Conservation (phyloP, 2,797 vertebrate genomes). For the Bradypodion ventrale region DNA sequence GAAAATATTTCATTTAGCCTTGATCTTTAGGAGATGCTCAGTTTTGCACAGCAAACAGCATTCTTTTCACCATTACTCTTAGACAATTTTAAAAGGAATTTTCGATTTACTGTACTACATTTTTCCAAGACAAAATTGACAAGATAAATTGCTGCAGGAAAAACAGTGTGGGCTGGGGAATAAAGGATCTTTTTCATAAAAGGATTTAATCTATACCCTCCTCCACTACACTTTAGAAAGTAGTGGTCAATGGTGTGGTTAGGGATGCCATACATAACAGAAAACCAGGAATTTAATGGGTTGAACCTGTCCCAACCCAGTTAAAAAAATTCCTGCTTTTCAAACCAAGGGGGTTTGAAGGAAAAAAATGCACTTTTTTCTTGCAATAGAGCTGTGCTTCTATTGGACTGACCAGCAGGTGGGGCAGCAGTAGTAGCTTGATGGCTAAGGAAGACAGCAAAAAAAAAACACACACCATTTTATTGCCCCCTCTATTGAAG, state of each 20-base stretch:
- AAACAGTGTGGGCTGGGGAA: accelerated
- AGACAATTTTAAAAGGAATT: neutral
- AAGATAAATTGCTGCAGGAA: neutral
- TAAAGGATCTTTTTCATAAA: slow-evolving; percentile 21
- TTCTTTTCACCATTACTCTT: neutral
- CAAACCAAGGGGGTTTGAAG: no score
- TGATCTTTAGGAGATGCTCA: neutral
- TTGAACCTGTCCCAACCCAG: no score
- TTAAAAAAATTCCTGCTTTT: no score
- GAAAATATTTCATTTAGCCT: neutral
- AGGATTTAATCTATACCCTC: neutral
- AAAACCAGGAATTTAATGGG: no score
- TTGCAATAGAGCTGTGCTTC: no score
- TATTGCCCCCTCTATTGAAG: no score
- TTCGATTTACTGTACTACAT: neutral
- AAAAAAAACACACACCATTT: no score
- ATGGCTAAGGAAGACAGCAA: no score
- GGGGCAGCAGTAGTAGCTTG: no score
- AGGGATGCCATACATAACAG: no score
- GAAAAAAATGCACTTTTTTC: no score
- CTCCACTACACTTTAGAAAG: neutral
- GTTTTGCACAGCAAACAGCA: neutral
- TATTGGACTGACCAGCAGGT: no score
- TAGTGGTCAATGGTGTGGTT: neutral
- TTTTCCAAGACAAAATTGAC: neutral